Base-by-base conservation (phyloP, 2,888 invertebrate species). In the Drosophila anceps region DNA sequence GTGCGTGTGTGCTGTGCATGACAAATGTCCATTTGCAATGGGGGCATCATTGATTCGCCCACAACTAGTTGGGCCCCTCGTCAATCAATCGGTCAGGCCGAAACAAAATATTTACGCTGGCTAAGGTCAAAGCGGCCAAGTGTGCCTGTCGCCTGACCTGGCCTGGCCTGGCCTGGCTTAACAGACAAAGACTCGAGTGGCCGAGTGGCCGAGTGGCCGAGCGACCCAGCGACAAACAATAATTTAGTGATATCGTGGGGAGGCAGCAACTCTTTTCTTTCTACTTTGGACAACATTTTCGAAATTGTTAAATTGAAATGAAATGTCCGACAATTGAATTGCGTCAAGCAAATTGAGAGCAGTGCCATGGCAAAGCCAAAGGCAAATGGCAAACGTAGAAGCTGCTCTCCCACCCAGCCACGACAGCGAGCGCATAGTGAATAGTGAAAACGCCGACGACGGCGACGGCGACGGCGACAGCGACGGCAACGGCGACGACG, bases 321-420 rank as follows among this genome's bases (percentile, higher is more conserved):
- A 85, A 85, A 88, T 85, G 86, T 63, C 72, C 72, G 84, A 84
- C 88, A 85, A 85, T 85, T 85, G 83, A 85, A 85, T 85, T 85
- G 86, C 39, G 65, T 62, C 67, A 60, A 70, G 69, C 67, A 82
- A 84, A 82, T 85, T 79, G 77, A 77, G 76, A 76, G 76, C 60
- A 54, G 59, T 24, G 61, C 48, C 27, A 43, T 24, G 27, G 50
- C 43, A 60, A 39, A 24, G 31, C 44, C 48, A 43, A 59, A 18
- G 29, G 33, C 41, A 60, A 53, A 15, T 31, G 31, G 50, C 54
- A 66, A 39, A 51, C 18, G 37, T 27, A 15, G 15, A 20, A 24
- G 31, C 44, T 18, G 41, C 7, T 9, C 18, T 41, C 4, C 39
- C n/a, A 18, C 10, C 39, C 41, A 18, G 3, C 41, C 13, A 18